Evolutionary conservation across 2,113 vertebrate genomes (phyloP), one percentile per base, ranked within the genome.

Genomic region (Heterochromis multidens): DNA sequence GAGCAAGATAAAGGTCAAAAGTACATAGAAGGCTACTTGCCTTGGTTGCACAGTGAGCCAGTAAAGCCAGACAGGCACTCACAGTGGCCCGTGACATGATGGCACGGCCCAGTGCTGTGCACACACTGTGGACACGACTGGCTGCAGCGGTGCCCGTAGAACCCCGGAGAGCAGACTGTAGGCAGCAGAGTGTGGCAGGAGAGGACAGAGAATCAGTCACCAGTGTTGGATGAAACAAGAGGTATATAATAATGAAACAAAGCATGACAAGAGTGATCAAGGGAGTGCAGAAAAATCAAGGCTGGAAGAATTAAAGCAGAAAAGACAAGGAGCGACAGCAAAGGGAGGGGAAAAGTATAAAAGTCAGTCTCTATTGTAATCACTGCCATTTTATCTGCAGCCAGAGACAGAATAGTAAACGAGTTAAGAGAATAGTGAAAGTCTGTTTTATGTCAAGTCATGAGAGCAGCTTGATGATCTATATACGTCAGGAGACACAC

Each of bases 41-140:
- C 99, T 98, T 99, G 97, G 95, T 97, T 99, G 95, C 99, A 99
- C 91, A 99, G 97, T 0, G 96, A 92, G 5, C 98, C 97, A 0
- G 97, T 96, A 95, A 99, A 99, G 21, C 99, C 98, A 0, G 98
- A 97, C 84, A 99, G 95, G 91, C 99, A 99, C 37, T 99, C 97
- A 10, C 99, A 99, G 91, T 96, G 94, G 58, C 98, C 99, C 0
- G 97, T 98, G 93, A 98, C 65, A 7, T 99, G 98, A 91, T 99
- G 97, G 80, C 99, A 99, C 0, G 98, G 97, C 4, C 98, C 97
- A 0, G 88, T 97, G 95, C 97, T 98, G 96, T 99, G 98, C 88
- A 98, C 97, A 5, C 99, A 99, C 85, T 97, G 97, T 1, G 97
- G 97, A 87, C 99, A 99, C 0, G 96, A 95, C 95, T 99, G 98